These are phyloP conservation scores for Lepidostoma basale DNA, from an alignment of 1,140 invertebrate genomes.

Conservation along the genomic window DNA sequence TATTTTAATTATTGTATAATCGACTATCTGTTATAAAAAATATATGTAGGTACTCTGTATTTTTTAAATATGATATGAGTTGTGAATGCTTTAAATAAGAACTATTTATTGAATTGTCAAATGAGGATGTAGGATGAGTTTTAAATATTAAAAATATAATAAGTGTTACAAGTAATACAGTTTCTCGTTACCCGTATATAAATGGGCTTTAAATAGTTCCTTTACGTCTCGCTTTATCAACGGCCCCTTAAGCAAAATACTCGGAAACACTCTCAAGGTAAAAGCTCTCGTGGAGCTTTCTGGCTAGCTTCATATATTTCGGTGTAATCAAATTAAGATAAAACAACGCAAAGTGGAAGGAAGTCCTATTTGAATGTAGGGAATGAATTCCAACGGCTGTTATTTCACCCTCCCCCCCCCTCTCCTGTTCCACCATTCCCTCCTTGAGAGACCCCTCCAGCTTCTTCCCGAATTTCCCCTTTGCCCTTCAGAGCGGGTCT, in stretches of 20 bases:
- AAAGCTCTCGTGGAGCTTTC: constrained; percentile 9
- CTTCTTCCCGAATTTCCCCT: background rate
- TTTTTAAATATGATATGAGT: no score
- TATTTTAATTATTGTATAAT: no score
- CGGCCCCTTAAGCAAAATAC: constrained; percentile 7
- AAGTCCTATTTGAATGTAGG: constrained; percentile 40
- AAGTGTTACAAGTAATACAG: no score
- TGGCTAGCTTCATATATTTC: constrained; percentile 35
- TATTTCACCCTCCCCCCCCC: constrained; percentile 9
- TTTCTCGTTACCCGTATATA: background rate
- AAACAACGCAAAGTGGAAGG: constrained; percentile 41
- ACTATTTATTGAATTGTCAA: no score
- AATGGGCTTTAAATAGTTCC: constrained; percentile 9
- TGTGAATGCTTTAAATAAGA: no score
- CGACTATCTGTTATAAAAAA: no score
- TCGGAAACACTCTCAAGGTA: constrained; percentile 20
- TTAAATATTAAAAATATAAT: no score
- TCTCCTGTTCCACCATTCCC: background rate
- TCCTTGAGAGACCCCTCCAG: background rate
- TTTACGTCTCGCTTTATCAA: constrained; percentile 9
- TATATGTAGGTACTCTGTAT: no score
- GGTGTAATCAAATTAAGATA: constrained; percentile 43
- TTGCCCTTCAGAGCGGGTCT: background rate
- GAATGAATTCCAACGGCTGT: constrained; percentile 35
- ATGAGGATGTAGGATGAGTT: no score